Evolutionary conservation across 2,113 vertebrate species (phyloP).

Genomic region (Collichthys lucidus): DNA sequence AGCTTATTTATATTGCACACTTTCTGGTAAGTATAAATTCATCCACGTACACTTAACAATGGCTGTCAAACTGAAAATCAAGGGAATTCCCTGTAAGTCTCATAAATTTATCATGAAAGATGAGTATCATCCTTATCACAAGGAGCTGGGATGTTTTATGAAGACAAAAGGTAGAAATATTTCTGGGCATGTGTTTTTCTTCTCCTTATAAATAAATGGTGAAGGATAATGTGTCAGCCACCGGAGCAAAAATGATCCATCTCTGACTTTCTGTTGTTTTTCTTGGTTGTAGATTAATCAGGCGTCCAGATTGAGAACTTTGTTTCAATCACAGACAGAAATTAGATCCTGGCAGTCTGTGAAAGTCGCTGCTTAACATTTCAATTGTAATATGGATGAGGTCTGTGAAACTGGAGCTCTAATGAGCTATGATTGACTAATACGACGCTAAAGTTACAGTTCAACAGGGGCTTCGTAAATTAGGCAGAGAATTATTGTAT

Average conservation of each 20-base stretch:
- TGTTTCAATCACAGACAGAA: neutral
- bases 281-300: constrained; percentile 39
- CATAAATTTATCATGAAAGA: neutral
- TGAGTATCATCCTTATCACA: neutral
- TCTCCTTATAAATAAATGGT: neutral
- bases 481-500: neutral
- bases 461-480: neutral
- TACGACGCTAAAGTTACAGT: neutral
- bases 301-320: constrained; percentile 11
- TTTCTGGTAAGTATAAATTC: neutral
- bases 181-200: neutral
- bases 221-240: neutral
- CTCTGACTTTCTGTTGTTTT: constrained; percentile 20
- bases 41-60: neutral
- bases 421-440: constrained; percentile 4
- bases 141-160: neutral
- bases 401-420: neutral
- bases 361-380: neutral
- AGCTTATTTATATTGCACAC: neutral
- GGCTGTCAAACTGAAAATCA: neutral
- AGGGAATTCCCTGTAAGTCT: neutral
- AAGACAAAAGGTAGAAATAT: neutral
- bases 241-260: constrained; percentile 15
- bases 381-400: neutral
- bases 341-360: neutral